Percentiles rank a stretch among this genome's conserved stretches.
phyloP scores from a whole-genome alignment of 1,140 invertebrate genomes.

The Mizuhopecten yessoensis region DNA sequence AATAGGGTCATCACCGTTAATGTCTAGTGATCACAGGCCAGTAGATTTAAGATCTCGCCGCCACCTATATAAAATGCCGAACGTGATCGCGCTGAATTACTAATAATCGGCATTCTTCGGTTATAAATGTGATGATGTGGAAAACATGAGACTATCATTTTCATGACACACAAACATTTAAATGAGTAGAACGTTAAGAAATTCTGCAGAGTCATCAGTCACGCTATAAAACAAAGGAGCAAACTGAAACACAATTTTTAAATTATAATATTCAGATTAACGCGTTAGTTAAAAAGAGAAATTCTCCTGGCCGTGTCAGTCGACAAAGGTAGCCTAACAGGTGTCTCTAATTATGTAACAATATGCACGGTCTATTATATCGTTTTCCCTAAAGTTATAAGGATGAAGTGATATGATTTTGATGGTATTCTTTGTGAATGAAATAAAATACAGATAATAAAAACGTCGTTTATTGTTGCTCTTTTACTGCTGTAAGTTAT shows the following conservation, averaged over 20 bases:
- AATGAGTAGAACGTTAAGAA: too few species aligned
- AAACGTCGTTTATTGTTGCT: not conserved
- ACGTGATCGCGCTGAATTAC: not conserved
- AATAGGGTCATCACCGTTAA: constrained; percentile 3
- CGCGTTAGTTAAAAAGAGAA: not conserved
- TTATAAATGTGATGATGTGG: constrained; percentile 14
- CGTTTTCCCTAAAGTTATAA: not conserved
- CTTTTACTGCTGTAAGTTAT: not conserved
- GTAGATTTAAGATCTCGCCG: not conserved
- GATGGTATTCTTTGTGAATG: not conserved
- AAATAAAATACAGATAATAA: not conserved
- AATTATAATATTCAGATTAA: too few species aligned
- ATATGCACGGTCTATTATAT: not conserved
- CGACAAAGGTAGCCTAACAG: not conserved
- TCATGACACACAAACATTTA: too few species aligned
- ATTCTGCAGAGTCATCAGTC: too few species aligned
- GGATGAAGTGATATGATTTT: not conserved
- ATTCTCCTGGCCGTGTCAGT: not conserved
- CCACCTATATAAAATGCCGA: not conserved
- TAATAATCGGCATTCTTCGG: not conserved
- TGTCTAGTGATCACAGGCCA: not conserved
- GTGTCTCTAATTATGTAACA: not conserved
- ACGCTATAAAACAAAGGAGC: too few species aligned
- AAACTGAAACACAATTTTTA: too few species aligned
- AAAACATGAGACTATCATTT: not conserved